Evolutionary conservation across 1,140 invertebrate species (phyloP), one percentile per base, ranked within the genome.

Genomic region (Dufourea novaeangliae): DNA sequence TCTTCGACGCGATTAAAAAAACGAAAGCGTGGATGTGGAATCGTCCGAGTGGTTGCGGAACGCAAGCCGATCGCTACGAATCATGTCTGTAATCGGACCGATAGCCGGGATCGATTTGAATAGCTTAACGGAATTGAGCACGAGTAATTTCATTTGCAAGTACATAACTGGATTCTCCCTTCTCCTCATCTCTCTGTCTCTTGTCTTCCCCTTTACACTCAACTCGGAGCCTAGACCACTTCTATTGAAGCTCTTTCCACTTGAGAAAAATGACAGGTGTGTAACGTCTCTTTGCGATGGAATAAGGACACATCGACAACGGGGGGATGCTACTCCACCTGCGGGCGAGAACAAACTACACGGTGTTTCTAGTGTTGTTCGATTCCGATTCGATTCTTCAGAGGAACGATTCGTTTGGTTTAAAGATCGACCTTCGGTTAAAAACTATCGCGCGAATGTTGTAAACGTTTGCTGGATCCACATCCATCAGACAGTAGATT

Each of bases 71-170:
- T 39, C n/a, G 59, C 34, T 4, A 8, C 29, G 34, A 41, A 63
- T 52, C 20, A 27, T 34, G 22, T 66, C 20, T 27, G 39, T 37
- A 44, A 62, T 75, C 57, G 32, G 22, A n/a, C 59, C 27, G 27
- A 46, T 59, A 34, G 34, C 25, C 6, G 10, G 14, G 32, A 32
- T 67, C 62, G 27, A 41, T 39, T 54, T 34, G 32, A 27, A 41
- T 20, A 46, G n/a, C 5, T 69, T 44, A 17, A 29, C 22, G 11
- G 34, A 34, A 67, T 12, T n/a, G 62, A 22, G 46, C n/a, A 66
- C 11, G 34, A 29, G 44, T 74, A 74, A 74, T 54, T 57, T 74
- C 27, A 74, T 74, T 67, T 54, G n/a, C 50, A 37, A 73, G 17
- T 29, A n/a, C n/a, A n/a, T n/a, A 64, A 64, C 32, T 11, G 6